Base-by-base conservation (phyloP, 2,113 vertebrate species). In the Crotalus viridis region DNA sequence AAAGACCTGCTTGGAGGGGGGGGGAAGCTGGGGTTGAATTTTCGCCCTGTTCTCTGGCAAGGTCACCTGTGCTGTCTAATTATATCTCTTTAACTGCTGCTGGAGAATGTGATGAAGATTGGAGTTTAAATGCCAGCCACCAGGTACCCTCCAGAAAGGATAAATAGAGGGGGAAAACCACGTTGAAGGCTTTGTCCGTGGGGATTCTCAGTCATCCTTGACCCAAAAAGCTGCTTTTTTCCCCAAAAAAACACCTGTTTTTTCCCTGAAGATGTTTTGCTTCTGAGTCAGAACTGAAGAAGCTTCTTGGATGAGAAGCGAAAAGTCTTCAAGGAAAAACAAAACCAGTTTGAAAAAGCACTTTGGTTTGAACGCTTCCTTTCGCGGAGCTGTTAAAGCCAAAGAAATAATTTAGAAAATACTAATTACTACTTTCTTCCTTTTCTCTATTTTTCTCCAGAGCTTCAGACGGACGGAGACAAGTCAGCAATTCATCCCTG, bases 371-470 rank as follows among this genome's bases (percentile, higher is more conserved):
- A 10, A 22, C 15, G n/a, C 9, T 15, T 54, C 43, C 28, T 17
- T 85, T 17, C 26, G 56, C 24, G 5, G 74, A 6, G 56, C 8
- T 52, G 10, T 22, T 28, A 12, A 28, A 10, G 28, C 51, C 51
- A 88, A 51, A 96, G 94, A 93, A 89, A 94, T 93, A 56, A 85
- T 96, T 94, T 96, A 88, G 94, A 95, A 95, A 7, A 0, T 92
- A 90, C 90, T 46, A 46, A 46, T 5, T 46, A 46, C 46, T 46
- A 93, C 94, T 90, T 90, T 19, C 56, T 56, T 51, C 95, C 92
- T 93, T 93, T 90, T 93, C 95, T 93, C 94, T 88, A 89, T 43
- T 91, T 92, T 92, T 92, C 10, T 81, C 46, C 28, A 8, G 94
- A 93, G 92, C 81, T 12, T 7, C 93, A 93, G 88, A 93, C 93